Conservation (phyloP, 2,888 invertebrate species). For the Petrophora chlorosata region DNA sequence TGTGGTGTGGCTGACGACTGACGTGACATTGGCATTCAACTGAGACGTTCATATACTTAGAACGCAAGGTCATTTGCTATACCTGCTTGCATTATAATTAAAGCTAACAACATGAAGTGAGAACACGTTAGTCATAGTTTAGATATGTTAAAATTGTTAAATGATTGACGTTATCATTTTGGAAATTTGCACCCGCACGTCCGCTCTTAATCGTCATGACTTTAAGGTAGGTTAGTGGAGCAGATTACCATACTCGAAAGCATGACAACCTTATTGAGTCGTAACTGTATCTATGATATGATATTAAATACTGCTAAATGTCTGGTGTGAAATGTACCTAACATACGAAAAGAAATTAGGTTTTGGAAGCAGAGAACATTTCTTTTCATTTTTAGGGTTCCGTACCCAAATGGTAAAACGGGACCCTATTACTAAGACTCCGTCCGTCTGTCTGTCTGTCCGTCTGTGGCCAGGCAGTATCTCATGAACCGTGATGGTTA, state of each 20-base stretch:
- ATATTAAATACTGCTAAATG: too few relatives aligned
- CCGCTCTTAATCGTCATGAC: slow-evolving; percentile 1
- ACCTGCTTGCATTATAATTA: slow-evolving; percentile 56
- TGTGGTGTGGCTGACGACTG: slow-evolving; percentile 43
- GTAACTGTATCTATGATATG: not conserved
- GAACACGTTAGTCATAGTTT: slow-evolving; percentile 16
- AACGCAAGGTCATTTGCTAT: slow-evolving; percentile 63
- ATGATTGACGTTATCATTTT: slow-evolving; percentile 2
- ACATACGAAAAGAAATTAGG: too few relatives aligned
- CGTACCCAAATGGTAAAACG: too few relatives aligned
- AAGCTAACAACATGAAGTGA: slow-evolving; percentile 32
- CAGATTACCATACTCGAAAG: not conserved
- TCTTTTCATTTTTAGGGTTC: too few relatives aligned
- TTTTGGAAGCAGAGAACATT: too few relatives aligned
- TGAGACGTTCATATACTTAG: slow-evolving; percentile 66
- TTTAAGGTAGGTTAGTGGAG: slow-evolving; percentile 3
- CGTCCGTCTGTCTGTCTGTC: too few relatives aligned
- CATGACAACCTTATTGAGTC: not conserved
- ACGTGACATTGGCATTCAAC: slow-evolving; percentile 72
- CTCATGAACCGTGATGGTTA: too few relatives aligned
- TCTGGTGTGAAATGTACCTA: too few relatives aligned
- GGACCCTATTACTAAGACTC: too few relatives aligned
- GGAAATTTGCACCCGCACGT: slow-evolving; percentile 4
- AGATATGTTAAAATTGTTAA: slow-evolving; percentile 5
- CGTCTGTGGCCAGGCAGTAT: too few relatives aligned